Evolutionary conservation across 2,797 vertebrate species (phyloP).

Genomic region (Furcifer pardalis): DNA sequence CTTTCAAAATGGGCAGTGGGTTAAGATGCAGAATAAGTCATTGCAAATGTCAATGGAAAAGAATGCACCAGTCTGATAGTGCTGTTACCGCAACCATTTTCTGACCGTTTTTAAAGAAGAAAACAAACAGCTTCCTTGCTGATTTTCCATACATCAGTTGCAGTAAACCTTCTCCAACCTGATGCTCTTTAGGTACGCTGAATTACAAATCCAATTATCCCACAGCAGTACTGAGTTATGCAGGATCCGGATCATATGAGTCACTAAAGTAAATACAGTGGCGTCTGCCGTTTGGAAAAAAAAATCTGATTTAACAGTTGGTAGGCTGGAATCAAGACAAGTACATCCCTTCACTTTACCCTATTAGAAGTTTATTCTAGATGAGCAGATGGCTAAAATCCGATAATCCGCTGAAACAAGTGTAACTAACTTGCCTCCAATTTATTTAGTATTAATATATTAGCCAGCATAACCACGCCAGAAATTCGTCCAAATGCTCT

Average conservation of each 20-base stretch:
- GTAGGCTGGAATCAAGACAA: not conserved
- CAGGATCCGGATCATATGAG: too few species aligned
- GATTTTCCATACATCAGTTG: not conserved
- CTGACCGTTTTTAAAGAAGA: too few species aligned
- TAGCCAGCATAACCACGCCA: not conserved
- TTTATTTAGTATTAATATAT: not conserved
- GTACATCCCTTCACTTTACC: not conserved
- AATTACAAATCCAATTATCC: not conserved
- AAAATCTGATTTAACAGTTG: not conserved
- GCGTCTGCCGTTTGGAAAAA: too few species aligned
- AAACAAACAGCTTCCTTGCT: too few species aligned
- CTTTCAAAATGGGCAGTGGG: not conserved
- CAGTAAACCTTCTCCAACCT: not conserved
- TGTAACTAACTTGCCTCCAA: not conserved
- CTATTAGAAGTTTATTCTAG: not conserved
- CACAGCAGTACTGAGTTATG: not conserved
- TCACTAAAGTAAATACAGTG: too few species aligned
- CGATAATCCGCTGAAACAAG: not conserved
- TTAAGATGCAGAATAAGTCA: not conserved
- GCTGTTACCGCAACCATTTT: not conserved
- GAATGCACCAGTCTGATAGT: not conserved
- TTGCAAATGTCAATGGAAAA: not conserved
- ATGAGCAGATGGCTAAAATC: not conserved
- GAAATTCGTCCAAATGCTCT: slow-evolving; percentile 1
- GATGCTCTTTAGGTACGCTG: not conserved